Conservation (phyloP, 2,888 invertebrate genomes). For the Malacosoma neustria region DNA sequence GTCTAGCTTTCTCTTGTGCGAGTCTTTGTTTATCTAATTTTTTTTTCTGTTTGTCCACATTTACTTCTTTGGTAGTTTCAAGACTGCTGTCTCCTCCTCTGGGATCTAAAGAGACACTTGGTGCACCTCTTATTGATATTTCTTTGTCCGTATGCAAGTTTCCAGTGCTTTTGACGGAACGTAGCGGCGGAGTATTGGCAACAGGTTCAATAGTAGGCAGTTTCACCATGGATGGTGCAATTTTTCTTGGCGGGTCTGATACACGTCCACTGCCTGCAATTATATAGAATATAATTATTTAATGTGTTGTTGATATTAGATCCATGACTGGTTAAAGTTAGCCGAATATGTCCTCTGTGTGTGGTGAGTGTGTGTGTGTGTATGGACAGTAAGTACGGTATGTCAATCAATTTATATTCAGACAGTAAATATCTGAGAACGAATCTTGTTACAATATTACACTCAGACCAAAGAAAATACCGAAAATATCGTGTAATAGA, state of each 20-base stretch:
- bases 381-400: no score
- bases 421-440: no score
- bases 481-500: no score
- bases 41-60: constrained; percentile 37
- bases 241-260: constrained; percentile 26
- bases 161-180: constrained; percentile 37
- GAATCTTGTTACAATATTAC: no score
- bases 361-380: no score
- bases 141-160: constrained; percentile 26
- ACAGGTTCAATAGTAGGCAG: constrained; percentile 15
- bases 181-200: constrained; percentile 13
- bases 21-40: constrained; percentile 38
- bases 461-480: no score
- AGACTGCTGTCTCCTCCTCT: constrained; percentile 23
- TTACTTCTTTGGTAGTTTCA: constrained; percentile 18
- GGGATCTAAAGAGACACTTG: constrained; percentile 33
- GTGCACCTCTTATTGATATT: constrained; percentile 28
- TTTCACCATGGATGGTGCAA: constrained; percentile 33
- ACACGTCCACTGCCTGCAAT: constrained; percentile 26
- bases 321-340: no score
- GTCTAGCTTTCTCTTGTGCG: constrained; percentile 30
- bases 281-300: neutral
- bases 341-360: no score
- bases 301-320: neutral
- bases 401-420: no score